Evolutionary conservation across 2,113 vertebrate species (phyloP).

Genomic region (Notarius lentiginosus): DNA sequence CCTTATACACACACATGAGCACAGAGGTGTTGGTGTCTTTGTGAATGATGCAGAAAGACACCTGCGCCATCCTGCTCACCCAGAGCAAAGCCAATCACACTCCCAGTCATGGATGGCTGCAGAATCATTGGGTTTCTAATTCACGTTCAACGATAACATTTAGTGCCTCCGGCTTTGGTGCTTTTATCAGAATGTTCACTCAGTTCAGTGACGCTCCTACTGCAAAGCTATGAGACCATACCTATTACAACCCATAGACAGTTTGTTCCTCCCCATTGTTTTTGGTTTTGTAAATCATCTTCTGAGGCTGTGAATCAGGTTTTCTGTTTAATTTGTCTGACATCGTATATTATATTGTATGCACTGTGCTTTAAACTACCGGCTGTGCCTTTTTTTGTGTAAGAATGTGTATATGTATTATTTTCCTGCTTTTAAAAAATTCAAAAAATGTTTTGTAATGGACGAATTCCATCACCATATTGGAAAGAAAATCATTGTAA

Average conservation of each 20-base stretch:
- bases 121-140: neutral
- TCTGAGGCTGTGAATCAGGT: slow-evolving; percentile 80
- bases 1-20: neutral
- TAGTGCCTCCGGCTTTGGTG: slow-evolving; percentile 1
- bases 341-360: slow-evolving; percentile 70
- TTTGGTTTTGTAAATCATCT: slow-evolving; percentile 49
- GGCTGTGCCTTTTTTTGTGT: slow-evolving; percentile 91
- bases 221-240: slow-evolving; percentile 33
- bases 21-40: neutral
- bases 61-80: neutral
- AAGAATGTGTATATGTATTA: slow-evolving; percentile 84
- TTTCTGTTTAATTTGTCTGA: slow-evolving; percentile 58
- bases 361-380: slow-evolving; percentile 84
- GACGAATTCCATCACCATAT: slow-evolving; percentile 72
- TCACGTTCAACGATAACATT: neutral
- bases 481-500: slow-evolving; percentile 77
- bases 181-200: neutral
- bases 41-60: neutral
- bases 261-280: slow-evolving; percentile 33
- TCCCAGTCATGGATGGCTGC: neutral
- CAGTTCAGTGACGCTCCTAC: neutral
- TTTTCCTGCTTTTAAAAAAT: slow-evolving; percentile 79
- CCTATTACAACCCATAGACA: slow-evolving; percentile 22
- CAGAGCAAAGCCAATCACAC: neutral
- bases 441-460: slow-evolving; percentile 70